Conservation (phyloP, 2,797 vertebrate genomes). For the Ispidina lecontei region DNA sequence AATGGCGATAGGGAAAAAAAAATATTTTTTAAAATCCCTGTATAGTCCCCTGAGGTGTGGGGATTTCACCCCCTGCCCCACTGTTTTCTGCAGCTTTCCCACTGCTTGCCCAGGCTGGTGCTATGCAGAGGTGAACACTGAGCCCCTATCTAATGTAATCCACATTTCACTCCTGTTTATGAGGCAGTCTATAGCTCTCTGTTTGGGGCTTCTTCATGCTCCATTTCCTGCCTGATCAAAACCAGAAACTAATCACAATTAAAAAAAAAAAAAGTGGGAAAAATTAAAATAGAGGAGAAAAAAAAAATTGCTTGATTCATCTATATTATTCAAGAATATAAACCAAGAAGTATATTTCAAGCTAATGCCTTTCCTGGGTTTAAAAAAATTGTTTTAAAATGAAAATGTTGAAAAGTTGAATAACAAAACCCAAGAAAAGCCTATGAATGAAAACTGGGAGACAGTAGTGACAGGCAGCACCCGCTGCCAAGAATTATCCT, state of each 20-base stretch:
- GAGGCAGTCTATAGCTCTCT: neutral
- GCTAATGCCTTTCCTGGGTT: neutral
- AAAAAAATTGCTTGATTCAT: neutral
- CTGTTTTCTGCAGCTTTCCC: neutral
- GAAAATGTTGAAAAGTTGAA: neutral
- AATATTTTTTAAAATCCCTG: too few relatives aligned
- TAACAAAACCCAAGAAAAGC: neutral
- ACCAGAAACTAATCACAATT: constrained; percentile 46
- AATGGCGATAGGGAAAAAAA: rapidly evolving
- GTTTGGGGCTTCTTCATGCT: constrained; percentile 31
- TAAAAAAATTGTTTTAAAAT: neutral
- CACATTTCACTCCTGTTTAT: neutral
- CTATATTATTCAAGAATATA: neutral
- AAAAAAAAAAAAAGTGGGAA: neutral
- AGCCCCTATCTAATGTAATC: neutral
- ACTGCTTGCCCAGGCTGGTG: neutral
- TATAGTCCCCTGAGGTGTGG: rapidly evolving
- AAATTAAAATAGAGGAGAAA: neutral
- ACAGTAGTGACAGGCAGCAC: neutral
- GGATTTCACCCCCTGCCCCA: neutral
- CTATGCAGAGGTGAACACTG: neutral
- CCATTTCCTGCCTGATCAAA: constrained; percentile 56
- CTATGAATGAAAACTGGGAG: neutral
- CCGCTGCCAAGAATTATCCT: neutral
- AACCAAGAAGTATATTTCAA: neutral